Conservation (phyloP, 2,888 invertebrate genomes). For the Cheilosia impressa region DNA sequence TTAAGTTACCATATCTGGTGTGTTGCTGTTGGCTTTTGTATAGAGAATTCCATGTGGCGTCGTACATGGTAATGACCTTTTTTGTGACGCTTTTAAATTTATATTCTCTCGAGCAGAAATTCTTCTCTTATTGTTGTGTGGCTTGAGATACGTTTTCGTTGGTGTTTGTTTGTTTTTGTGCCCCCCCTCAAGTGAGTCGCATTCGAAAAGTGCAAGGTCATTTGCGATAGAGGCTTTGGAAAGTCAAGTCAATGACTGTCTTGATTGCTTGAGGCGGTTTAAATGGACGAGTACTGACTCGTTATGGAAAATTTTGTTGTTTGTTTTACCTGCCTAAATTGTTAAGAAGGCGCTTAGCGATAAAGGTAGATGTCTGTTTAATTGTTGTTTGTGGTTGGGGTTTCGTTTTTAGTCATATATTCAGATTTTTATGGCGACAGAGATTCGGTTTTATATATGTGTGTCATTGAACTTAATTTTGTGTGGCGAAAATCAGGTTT, state of each 20-base stretch:
- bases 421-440: not conserved
- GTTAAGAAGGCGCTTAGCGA: constrained; percentile 15
- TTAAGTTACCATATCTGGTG: constrained; percentile 37
- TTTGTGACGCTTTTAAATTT: constrained; percentile 37
- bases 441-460: constrained; percentile 10
- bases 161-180: not conserved
- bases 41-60: constrained; percentile 41
- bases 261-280: constrained; percentile 4
- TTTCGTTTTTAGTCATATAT: constrained; percentile 30
- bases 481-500: constrained; percentile 31
- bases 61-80: constrained; percentile 61
- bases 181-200: constrained; percentile 28
- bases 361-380: constrained; percentile 58
- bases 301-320: constrained; percentile 30
- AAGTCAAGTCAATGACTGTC: constrained; percentile 59
- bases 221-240: constrained; percentile 5
- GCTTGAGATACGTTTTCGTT: not conserved
- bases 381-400: constrained; percentile 39
- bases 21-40: constrained; percentile 1
- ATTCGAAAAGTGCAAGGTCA: constrained; percentile 66
- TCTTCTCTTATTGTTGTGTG: constrained; percentile 12
- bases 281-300: constrained; percentile 17
- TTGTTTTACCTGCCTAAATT: constrained; percentile 16
- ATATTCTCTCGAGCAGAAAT: constrained; percentile 8
- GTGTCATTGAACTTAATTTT: constrained; percentile 64